These are phyloP conservation scores for Apodemia mormo DNA, from an alignment of 2,888 invertebrate species.

Conservation along the genomic window DNA sequence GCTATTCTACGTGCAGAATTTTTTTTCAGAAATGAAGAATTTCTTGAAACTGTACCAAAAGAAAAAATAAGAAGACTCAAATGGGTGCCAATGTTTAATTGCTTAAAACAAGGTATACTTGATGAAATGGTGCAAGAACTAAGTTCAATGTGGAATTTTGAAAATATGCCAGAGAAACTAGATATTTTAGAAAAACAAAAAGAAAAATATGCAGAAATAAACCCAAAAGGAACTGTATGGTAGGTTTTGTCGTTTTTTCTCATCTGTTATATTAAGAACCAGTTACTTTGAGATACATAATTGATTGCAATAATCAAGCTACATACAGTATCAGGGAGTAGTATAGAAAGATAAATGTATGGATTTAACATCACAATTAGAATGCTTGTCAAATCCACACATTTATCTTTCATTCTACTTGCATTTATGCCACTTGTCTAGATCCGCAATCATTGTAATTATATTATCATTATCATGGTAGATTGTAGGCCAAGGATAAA, in stretches of 20 bases:
- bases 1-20: background rate
- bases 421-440: no score
- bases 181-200: conserved; percentile 65
- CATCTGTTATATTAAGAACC: no score
- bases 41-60: conserved; percentile 68
- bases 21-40: conserved; percentile 62
- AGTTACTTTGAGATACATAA: no score
- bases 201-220: conserved; percentile 59
- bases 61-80: conserved; percentile 64
- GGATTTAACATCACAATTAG: no score
- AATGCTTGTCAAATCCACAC: no score
- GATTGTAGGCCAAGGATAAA: no score
- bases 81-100: conserved; percentile 73
- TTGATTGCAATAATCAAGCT: no score
- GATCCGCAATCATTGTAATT: no score
- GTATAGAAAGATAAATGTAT: no score
- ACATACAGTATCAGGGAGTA: no score
- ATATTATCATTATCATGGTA: no score
- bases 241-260: conserved; percentile 37
- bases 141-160: conserved; percentile 70
- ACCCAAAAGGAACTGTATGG: conserved; percentile 51
- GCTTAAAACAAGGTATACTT: conserved; percentile 64
- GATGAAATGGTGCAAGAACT: conserved; percentile 70
- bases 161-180: conserved; percentile 66
- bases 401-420: no score